phyloP scores from a whole-genome alignment of 92 coral and sea anemone species.

The Epizoanthus fatuus region DNA sequence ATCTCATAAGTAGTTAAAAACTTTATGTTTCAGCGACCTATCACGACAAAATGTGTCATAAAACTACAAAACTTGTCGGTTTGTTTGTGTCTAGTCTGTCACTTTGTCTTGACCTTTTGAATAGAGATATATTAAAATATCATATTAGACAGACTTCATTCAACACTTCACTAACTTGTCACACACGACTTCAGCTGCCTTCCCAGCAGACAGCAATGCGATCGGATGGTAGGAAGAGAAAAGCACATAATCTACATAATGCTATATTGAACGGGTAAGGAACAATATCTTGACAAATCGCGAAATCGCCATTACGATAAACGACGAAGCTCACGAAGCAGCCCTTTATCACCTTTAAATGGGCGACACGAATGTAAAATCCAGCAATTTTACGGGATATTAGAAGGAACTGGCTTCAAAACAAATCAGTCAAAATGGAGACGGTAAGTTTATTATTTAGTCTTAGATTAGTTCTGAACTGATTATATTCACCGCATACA shows the following conservation, averaged over 20 bases:
- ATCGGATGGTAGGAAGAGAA: background rate
- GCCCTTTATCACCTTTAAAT: background rate
- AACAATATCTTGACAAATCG: background rate
- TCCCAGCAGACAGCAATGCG: background rate
- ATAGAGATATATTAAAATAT: background rate
- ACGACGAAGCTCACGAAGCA: background rate
- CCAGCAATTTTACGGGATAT: background rate
- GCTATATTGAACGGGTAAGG: background rate
- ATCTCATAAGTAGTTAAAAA: no score
- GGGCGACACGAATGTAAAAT: background rate
- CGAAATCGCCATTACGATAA: background rate
- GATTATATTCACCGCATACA: background rate
- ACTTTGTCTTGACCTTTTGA: background rate
- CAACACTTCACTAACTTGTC: conserved; percentile 3
- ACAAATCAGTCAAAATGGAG: conserved; percentile 5
- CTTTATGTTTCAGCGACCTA: no score
- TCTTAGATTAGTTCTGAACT: background rate
- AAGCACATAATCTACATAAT: conserved; percentile 6
- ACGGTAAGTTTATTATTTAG: background rate
- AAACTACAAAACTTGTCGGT: background rate
- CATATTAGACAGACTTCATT: background rate
- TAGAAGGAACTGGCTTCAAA: background rate
- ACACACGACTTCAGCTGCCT: background rate
- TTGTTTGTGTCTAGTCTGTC: background rate
- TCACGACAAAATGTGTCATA: no score